Evolutionary conservation across 2,888 invertebrate species (phyloP).

Genomic region (Uloborus plumipes): DNA sequence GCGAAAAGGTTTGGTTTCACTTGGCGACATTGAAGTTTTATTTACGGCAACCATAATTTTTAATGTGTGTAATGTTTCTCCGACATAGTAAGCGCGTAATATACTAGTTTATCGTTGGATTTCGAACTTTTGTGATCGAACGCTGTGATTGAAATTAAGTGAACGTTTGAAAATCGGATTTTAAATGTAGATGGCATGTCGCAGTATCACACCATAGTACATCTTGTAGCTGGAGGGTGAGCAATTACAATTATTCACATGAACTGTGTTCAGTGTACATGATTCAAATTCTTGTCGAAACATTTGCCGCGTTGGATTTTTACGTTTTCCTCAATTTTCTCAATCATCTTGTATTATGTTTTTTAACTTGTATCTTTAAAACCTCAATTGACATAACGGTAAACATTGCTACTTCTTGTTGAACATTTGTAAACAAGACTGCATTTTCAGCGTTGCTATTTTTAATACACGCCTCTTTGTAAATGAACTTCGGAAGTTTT

Average conservation of each 20-base stretch:
- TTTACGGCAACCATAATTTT: slow-evolving; percentile 25
- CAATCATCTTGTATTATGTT: too few relatives aligned
- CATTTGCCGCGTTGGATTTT: too few relatives aligned
- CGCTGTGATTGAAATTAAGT: not conserved
- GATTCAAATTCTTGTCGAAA: too few relatives aligned
- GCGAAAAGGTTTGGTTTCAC: slow-evolving; percentile 9
- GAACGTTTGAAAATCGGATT: slow-evolving; percentile 7
- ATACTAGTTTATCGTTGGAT: slow-evolving; percentile 18
- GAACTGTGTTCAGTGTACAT: too few relatives aligned
- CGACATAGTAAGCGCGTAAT: slow-evolving; percentile 34
- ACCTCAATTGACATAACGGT: too few relatives aligned
- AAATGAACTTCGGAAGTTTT: too few relatives aligned
- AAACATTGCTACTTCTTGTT: too few relatives aligned
- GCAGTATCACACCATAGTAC: slow-evolving; percentile 84
- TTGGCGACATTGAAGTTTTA: slow-evolving; percentile 44
- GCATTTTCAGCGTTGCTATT: too few relatives aligned
- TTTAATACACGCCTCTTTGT: too few relatives aligned
- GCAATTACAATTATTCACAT: slow-evolving; percentile 71
- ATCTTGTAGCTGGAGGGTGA: slow-evolving; percentile 96
- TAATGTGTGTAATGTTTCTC: slow-evolving; percentile 26
- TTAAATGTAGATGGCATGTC: slow-evolving; percentile 68
- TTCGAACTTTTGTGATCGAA: not conserved
- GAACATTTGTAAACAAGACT: too few relatives aligned
- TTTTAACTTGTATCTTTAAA: too few relatives aligned
- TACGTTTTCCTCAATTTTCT: too few relatives aligned